A percentile compares a stretch with the other conserved stretches of the same genome.
These are phyloP conservation scores for Lithophane socia DNA, from an alignment of 2,888 invertebrate genomes.

Conservation along the genomic window DNA sequence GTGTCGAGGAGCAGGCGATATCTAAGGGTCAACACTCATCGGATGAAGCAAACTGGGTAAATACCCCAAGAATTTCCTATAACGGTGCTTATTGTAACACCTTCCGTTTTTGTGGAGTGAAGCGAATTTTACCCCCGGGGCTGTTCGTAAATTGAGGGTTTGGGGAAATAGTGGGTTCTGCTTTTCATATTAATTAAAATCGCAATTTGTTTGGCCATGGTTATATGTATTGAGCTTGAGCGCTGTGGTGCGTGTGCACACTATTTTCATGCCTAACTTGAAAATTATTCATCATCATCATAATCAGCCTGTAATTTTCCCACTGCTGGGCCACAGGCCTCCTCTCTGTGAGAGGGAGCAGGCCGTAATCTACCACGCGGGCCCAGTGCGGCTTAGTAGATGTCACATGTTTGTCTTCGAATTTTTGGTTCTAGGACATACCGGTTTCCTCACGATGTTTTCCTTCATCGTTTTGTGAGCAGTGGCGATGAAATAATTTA, in stretches of 20 bases:
- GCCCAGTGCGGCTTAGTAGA: neutral
- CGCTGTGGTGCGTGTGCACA: neutral
- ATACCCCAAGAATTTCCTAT: constrained; percentile 64
- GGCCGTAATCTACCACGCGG: neutral
- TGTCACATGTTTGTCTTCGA: too few relatives aligned
- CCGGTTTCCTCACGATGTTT: too few relatives aligned
- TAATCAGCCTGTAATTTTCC: neutral
- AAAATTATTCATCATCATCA: too few relatives aligned
- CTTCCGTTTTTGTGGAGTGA: constrained; percentile 57
- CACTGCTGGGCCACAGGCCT: neutral
- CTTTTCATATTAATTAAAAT: constrained; percentile 47
- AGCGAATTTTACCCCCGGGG: constrained; percentile 45
- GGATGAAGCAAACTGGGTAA: constrained; percentile 47
- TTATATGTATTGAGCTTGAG: neutral
- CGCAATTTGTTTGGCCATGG: constrained; percentile 4
- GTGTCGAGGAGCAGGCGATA: constrained; percentile 28
- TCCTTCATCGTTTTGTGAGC: too few relatives aligned
- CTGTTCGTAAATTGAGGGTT: constrained; percentile 60
- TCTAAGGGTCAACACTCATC: constrained; percentile 47
- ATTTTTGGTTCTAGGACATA: too few relatives aligned
- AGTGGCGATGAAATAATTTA: too few relatives aligned
- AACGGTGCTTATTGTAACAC: constrained; percentile 61
- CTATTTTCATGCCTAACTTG: neutral
- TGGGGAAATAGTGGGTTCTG: constrained; percentile 29
- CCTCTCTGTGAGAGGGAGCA: neutral